Base-by-base conservation (phyloP, 2,797 vertebrate genomes). In the Miichthys miiuy region DNA sequence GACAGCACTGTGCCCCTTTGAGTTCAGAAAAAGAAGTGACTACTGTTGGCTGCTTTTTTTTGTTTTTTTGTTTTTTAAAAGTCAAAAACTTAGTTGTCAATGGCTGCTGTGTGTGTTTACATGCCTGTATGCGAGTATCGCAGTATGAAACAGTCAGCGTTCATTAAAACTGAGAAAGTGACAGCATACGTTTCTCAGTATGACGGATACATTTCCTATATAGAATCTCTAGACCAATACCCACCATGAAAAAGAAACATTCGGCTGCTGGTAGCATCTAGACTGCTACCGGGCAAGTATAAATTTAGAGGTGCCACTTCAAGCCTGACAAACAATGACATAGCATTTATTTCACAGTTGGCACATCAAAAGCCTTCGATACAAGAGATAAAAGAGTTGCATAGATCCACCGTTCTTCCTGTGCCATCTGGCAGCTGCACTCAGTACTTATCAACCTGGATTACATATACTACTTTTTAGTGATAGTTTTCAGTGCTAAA, bases 291-390 rank as follows among this genome's bases (percentile, higher is more conserved):
- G 52, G 70, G 72, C 51, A 80, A 76, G 79, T 75, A 68, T 66
- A 41, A 69, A 88, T 86, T 78, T 72, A 85, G 47, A 81, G 63
- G 41, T 52, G 63, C 48, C 64, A 80, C 81, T 83, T 80, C 30
- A 67, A 82, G 50, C 60, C 71, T 75, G 70, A 89, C 68, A 88
- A 87, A 88, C 83, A 87, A 85, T 89, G 88, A 84, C 79, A 68
- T 20, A 54, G 75, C 71, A 82, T 88, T 87, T 71, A 83, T 84
- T 76, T 72, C 77, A 72, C 63, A 82, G 80, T 77, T 83, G 83
- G 80, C 80, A 87, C 79, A 71, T 84, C 61, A 81, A 86, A 90
- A 71, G 74, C 48, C 12, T 71, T 42, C 66, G 66, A 82, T 90
- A 80, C 84, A 90, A 86, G 75, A 47, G 55, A 34, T 34, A 34